Conservation (phyloP, 1,140 invertebrate genomes). For the Episyrphus balteatus region DNA sequence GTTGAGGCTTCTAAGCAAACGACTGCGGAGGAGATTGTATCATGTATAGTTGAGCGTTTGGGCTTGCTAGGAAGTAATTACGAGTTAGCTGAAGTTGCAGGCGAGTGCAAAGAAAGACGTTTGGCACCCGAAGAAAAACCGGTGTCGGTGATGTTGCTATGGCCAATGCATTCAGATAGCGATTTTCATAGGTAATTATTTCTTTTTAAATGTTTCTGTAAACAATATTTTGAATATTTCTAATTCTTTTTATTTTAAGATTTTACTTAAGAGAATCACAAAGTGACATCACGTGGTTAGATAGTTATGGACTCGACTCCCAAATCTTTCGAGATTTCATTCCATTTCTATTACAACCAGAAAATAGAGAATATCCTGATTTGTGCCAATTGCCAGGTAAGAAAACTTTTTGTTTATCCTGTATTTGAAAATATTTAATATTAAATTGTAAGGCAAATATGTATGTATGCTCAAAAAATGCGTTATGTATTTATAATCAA, state of each 20-base stretch:
- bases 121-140: conserved; percentile 78
- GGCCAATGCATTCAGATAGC: conserved; percentile 61
- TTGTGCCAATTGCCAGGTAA: conserved; percentile 73
- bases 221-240: neutral
- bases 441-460: too few species aligned
- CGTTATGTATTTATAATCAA: too few species aligned
- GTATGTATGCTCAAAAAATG: too few species aligned
- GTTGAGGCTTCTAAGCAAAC: conserved; percentile 89
- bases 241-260: conserved; percentile 28
- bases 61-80: conserved; percentile 45
- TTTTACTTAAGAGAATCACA: conserved; percentile 78
- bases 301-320: conserved; percentile 78
- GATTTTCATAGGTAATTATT: conserved; percentile 45
- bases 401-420: neutral
- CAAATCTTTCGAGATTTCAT: conserved; percentile 82
- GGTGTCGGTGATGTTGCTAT: conserved; percentile 83
- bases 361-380: conserved; percentile 86
- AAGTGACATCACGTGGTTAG: conserved; percentile 65
- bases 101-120: conserved; percentile 85
- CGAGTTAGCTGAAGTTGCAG: conserved; percentile 83
- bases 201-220: neutral
- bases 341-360: conserved; percentile 80
- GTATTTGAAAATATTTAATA: too few species aligned
- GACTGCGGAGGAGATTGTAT: conserved; percentile 78
- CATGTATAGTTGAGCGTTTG: conserved; percentile 70